These are phyloP conservation scores for Bovichtus variegatus DNA, from an alignment of 2,797 vertebrate genomes.

Conservation along the genomic window DNA sequence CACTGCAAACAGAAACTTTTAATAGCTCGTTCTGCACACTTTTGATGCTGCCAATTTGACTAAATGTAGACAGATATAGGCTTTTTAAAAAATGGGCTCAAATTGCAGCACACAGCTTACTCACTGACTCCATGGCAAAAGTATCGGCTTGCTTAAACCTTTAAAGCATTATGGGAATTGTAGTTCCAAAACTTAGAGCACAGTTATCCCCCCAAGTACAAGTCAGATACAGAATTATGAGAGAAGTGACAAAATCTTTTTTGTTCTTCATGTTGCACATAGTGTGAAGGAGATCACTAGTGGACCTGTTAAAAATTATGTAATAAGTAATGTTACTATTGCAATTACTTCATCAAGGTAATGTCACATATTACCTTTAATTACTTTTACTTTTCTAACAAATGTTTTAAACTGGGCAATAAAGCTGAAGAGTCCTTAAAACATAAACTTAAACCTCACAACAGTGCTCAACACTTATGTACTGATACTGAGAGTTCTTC, in stretches of 20 bases:
- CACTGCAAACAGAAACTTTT: neutral
- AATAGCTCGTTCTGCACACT: neutral
- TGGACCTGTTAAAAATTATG: too few relatives aligned
- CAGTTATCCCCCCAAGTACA: neutral
- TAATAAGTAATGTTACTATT: too few relatives aligned
- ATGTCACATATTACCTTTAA: too few relatives aligned
- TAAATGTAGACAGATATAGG: neutral
- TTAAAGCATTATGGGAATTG: neutral
- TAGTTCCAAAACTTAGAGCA: neutral
- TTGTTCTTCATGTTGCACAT: neutral
- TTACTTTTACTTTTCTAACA: too few relatives aligned
- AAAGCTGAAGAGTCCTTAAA: too few relatives aligned
- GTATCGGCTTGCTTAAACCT: neutral
- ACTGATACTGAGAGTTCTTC: too few relatives aligned
- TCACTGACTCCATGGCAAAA: neutral
- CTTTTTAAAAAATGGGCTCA: neutral
- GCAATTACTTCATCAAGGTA: too few relatives aligned
- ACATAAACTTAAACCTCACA: too few relatives aligned
- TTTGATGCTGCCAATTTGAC: neutral
- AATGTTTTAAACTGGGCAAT: too few relatives aligned
- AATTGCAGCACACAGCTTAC: neutral
- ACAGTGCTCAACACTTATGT: too few relatives aligned
- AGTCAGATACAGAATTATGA: neutral
- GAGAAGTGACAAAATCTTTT: neutral
- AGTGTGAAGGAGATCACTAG: too few relatives aligned